phyloP scores from a whole-genome alignment of 2,113 vertebrate genomes.

The Daphoenositta chrysoptera region DNA sequence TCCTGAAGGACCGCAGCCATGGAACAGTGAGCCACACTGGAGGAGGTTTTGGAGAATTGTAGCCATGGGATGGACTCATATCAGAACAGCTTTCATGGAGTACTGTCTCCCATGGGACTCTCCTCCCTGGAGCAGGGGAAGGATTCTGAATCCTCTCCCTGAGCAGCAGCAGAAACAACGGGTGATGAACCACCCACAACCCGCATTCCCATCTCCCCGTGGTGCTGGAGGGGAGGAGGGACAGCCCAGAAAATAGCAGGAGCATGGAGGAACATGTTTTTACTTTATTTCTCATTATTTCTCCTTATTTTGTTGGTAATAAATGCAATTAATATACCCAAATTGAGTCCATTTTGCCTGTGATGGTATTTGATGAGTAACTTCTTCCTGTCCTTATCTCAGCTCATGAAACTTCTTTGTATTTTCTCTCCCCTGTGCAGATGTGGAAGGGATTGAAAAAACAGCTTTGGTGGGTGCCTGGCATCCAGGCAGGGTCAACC shows the following conservation, averaged over 20 bases:
- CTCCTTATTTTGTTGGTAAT: not conserved
- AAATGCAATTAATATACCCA: not conserved
- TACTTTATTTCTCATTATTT: not conserved
- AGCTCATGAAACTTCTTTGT: not conserved
- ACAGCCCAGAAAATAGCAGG: not conserved
- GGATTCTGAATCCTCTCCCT: not conserved
- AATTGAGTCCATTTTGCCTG: accelerated
- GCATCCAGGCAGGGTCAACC: not conserved
- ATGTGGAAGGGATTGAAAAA: not conserved
- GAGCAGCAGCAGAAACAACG: not conserved
- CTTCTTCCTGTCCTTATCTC: not conserved
- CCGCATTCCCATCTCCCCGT: not conserved
- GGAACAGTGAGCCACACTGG: not conserved
- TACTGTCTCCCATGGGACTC: not conserved
- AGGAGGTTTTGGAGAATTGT: not conserved
- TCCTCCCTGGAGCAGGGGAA: not conserved
- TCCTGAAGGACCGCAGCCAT: not conserved
- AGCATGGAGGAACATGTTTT: not conserved
- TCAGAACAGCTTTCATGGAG: too few species aligned
- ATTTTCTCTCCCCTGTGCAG: not conserved
- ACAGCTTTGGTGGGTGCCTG: not conserved
- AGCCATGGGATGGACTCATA: too few species aligned
- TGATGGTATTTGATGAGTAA: not conserved
- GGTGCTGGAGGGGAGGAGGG: accelerated
- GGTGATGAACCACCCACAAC: not conserved